Conservation (phyloP, 2,797 vertebrate genomes). For the Phylloscopus collybita region DNA sequence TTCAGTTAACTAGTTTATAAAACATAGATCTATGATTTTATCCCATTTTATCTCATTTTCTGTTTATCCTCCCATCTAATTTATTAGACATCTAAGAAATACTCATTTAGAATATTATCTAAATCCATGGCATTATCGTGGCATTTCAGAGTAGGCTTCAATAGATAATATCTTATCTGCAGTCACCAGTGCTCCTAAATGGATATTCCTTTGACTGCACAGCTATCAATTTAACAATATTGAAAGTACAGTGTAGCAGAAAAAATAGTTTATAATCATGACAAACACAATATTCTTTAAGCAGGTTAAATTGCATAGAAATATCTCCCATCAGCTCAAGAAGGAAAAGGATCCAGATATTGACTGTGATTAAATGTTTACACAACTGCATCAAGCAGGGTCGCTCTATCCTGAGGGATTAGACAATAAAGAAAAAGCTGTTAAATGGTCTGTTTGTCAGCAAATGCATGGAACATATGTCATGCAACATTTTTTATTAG, state of each 20-base stretch:
- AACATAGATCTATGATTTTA: background rate
- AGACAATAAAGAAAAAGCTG: background rate
- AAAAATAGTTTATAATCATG: background rate
- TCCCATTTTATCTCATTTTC: background rate
- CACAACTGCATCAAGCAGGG: background rate
- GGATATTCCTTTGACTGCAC: background rate
- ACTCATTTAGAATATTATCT: background rate
- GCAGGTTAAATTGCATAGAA: background rate
- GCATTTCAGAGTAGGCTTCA: background rate
- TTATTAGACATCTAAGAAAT: background rate
- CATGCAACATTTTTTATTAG: background rate
- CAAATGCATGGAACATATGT: fast-evolving
- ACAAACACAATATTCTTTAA: background rate
- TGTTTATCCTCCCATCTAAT: background rate
- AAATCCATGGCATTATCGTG: background rate
- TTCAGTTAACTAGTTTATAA: background rate
- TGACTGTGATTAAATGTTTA: background rate
- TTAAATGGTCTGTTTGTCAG: background rate
- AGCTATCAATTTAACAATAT: background rate
- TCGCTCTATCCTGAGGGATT: background rate
- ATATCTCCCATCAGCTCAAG: background rate
- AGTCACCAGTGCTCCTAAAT: background rate
- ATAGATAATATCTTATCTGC: background rate
- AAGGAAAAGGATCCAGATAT: background rate
- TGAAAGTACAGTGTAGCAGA: background rate